A percentile compares a stretch with the other conserved stretches of the same genome.
phyloP scores from a whole-genome alignment of 2,888 invertebrate species.

The Dusona sp. region DNA sequence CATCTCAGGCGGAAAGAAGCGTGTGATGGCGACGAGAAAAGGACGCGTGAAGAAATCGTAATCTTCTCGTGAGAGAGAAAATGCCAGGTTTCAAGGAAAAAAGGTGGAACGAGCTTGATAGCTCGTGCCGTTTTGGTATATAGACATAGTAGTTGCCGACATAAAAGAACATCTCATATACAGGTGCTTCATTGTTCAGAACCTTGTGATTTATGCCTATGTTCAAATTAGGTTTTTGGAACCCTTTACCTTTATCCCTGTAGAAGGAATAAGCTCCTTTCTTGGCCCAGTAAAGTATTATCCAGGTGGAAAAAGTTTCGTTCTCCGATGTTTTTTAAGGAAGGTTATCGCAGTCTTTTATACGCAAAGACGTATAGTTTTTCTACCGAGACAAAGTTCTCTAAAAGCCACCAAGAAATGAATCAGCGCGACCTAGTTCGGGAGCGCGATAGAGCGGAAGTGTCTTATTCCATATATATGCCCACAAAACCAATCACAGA shows the following conservation, averaged over 20 bases:
- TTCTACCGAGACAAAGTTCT: too few relatives aligned
- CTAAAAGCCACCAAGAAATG: too few relatives aligned
- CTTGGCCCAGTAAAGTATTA: neutral
- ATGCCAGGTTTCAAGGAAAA: neutral
- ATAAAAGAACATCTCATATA: neutral
- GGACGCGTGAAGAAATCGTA: constrained; percentile 38
- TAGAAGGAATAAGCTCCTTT: neutral
- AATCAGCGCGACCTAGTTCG: too few relatives aligned
- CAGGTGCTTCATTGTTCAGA: neutral
- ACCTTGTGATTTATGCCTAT: constrained; percentile 3
- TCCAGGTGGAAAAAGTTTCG: neutral
- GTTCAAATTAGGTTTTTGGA: neutral
- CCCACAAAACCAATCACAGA: too few relatives aligned
- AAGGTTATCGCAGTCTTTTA: neutral
- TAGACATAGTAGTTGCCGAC: neutral
- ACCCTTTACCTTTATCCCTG: neutral
- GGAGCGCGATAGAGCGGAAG: too few relatives aligned
- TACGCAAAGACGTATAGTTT: too few relatives aligned
- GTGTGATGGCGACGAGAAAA: constrained; percentile 20
- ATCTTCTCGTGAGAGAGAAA: constrained; percentile 44
- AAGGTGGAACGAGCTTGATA: neutral
- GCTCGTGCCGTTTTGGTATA: neutral
- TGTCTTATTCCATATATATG: too few relatives aligned
- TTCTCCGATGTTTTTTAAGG: neutral
- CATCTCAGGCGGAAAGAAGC: constrained; percentile 26